Evolutionary conservation across 2,113 vertebrate species (phyloP).

Genomic region (Leucopsar rothschildi): DNA sequence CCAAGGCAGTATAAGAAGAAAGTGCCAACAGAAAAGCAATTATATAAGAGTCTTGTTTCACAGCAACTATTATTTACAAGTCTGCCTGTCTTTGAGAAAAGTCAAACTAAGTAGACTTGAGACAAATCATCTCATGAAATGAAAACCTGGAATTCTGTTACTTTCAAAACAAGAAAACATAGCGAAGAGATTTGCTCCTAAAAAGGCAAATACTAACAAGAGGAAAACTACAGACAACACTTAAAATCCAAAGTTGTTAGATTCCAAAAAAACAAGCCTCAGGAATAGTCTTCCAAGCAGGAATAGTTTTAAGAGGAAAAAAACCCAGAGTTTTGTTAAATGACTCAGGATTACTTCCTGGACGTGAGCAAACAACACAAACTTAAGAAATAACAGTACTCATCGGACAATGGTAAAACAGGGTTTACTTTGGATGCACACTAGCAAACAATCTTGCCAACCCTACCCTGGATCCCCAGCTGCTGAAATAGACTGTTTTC

Average conservation of each 20-base stretch:
- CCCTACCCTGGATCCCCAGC: neutral
- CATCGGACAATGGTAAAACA: neutral
- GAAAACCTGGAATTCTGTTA: neutral
- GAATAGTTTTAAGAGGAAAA: neutral
- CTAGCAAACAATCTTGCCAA: neutral
- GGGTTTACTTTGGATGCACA: neutral
- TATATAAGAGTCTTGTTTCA: neutral
- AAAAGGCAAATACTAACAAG: neutral
- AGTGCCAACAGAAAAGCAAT: neutral
- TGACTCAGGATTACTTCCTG: neutral
- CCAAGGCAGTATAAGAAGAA: neutral
- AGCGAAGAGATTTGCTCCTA: neutral
- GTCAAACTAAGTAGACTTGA: neutral
- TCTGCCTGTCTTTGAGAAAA: neutral
- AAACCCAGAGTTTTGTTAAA: neutral
- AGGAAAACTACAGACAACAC: neutral
- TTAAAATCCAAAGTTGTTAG: neutral
- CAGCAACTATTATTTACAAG: neutral
- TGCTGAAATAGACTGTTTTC: neutral
- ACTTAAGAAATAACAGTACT: neutral
- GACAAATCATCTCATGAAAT: neutral
- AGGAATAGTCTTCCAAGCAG: neutral
- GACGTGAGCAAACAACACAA: neutral
- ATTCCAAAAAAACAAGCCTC: neutral
- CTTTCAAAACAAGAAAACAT: neutral